Base-by-base conservation (phyloP, 2,797 vertebrate genomes). In the Champsocephalus esox region DNA sequence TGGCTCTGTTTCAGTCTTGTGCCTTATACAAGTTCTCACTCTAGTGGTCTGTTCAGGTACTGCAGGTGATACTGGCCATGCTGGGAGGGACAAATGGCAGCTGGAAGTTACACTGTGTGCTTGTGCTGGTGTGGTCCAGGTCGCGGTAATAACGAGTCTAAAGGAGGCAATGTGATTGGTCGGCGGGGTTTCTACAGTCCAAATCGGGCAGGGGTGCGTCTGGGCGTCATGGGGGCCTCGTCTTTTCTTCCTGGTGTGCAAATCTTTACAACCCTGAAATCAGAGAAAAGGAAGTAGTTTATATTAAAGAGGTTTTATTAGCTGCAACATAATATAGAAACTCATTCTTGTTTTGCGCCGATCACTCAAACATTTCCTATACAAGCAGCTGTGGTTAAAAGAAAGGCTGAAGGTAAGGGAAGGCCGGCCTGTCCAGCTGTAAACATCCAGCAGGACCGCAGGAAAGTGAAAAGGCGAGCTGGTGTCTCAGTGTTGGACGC, bases 161-260 rank as follows among this genome's bases (percentile, higher is more conserved):
- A 10, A n/a, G 17, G 24, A 64, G 34, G 10, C 8, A 12, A 62
- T 9, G 7, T 12, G 14, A 19, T 45, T 8, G 8, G 38, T 38
- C 7, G 32, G 38, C 5, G 41, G 16, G 43, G 9, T 16, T 49
- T 86, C 80, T 93, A 99, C 75, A 99, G 95, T 79, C 98, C 98
- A 41, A 99, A 99, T 73, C 97, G 97, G 19, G 97, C 95, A 3
- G 97, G 98, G 1, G 97, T 99, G 69, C 93, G 96, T 81, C 95
- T 96, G 28, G 98, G 98, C 0, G 97, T 99, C 95, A 96, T 96
- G 46, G 97, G 96, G 9, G 95, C 94, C n/a, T 98, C 96, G 32
- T 99, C 98, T 79, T 87, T 97, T 82, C 97, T 95, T 66, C 98
- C 98, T 3, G 98, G 98, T 9, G 98, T 99, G 81, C 96, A 98